Percentiles rank a stretch among this genome's conserved stretches.
Conservation (phyloP, 53 echinoderm and acorn worm species). For the Arbacia lixula region DNA sequence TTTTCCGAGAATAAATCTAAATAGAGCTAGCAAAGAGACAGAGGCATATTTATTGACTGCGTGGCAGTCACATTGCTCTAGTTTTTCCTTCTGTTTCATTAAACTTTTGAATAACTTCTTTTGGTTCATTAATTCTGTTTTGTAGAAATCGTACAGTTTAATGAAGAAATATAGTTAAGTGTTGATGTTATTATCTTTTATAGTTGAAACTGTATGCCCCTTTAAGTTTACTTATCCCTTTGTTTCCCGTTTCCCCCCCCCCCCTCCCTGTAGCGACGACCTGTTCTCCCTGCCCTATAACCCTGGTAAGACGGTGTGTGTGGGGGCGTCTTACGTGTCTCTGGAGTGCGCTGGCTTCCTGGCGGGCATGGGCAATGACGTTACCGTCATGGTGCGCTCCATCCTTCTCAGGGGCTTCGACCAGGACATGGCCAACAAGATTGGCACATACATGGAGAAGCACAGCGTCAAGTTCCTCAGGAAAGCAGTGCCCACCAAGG, state of each 20-base stretch:
- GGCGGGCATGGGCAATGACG: constrained; percentile 91
- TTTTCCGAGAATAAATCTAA: too few relatives aligned
- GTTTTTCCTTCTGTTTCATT: too few relatives aligned
- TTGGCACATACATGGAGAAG: constrained; percentile 86
- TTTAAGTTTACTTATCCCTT: background rate
- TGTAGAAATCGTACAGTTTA: too few relatives aligned
- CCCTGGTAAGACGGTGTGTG: constrained; percentile 89
- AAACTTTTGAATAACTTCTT: too few relatives aligned
- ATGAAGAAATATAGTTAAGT: too few relatives aligned
- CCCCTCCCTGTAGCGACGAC: constrained; percentile 84
- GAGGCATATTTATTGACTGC: too few relatives aligned
- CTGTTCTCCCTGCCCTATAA: constrained; percentile 88
- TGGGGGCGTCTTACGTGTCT: constrained; percentile 98
- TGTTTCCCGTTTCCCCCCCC: background rate
- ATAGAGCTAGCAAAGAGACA: too few relatives aligned
- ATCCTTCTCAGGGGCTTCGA: constrained; percentile 95
- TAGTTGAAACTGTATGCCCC: too few relatives aligned
- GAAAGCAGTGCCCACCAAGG: constrained; percentile 89
- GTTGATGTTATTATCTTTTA: too few relatives aligned
- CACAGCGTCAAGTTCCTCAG: constrained; percentile 81
- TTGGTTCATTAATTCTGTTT: too few relatives aligned
- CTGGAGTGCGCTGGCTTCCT: constrained; percentile 98
- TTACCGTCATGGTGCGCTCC: constrained; percentile 95
- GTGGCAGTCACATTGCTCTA: too few relatives aligned
- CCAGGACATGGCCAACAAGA: constrained; percentile 87